Percentiles rank a stretch among this genome's conserved stretches.
phyloP scores from a whole-genome alignment of 2,797 vertebrate species.

The Furcifer pardalis region DNA sequence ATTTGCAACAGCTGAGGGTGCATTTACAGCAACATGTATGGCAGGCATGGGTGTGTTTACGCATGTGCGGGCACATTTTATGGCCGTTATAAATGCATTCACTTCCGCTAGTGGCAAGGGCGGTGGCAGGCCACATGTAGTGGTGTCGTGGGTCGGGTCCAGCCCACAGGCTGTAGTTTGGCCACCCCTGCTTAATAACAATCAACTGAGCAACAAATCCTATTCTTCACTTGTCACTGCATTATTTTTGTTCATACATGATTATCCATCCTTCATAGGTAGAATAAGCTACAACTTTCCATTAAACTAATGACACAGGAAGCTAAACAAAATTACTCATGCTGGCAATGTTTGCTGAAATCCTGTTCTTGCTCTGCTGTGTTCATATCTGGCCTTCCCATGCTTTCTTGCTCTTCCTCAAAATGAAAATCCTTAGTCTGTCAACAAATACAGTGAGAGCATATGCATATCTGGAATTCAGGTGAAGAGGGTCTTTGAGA shows the following conservation, averaged over 20 bases:
- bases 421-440: neutral
- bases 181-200: too few species aligned
- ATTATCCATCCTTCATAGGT: neutral
- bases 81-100: too few species aligned
- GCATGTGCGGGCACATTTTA: too few species aligned
- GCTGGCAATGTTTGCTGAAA: neutral
- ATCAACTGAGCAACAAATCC: neutral
- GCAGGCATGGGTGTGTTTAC: too few species aligned
- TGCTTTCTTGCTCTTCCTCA: constrained; percentile 55
- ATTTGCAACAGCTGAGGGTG: too few species aligned
- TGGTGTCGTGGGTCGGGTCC: too few species aligned
- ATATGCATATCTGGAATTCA: neutral
- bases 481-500: neutral
- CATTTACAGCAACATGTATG: too few species aligned
- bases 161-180: too few species aligned
- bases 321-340: neutral
- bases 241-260: constrained; percentile 15
- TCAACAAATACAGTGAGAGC: neutral
- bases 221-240: constrained; percentile 7
- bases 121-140: too few species aligned
- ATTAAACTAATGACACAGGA: constrained; percentile 1
- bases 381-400: neutral
- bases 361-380: neutral
- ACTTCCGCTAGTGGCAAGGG: too few species aligned
- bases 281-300: neutral